Evolutionary conservation across 2,797 vertebrate species (phyloP).

Genomic region (Scyliorhinus canicula): DNA sequence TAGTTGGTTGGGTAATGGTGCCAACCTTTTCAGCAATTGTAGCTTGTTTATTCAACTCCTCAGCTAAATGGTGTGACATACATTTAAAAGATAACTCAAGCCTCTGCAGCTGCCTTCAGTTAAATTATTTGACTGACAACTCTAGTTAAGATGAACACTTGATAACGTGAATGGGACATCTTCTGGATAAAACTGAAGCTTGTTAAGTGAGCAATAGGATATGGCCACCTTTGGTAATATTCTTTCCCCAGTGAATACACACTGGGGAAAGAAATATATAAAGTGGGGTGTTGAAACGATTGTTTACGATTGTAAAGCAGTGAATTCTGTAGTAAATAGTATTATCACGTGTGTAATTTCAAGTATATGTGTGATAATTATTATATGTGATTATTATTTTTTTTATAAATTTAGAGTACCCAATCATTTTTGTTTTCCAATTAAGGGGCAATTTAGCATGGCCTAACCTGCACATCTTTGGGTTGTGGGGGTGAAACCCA

Average conservation of each 20-base stretch:
- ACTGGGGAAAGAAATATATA: not conserved
- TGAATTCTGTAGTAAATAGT: not conserved
- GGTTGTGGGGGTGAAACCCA: no score
- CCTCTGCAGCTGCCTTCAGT: not conserved
- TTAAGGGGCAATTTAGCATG: no score
- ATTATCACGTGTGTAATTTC: not conserved
- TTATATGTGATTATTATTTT: not conserved
- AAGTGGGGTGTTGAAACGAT: not conserved
- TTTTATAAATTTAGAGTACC: no score
- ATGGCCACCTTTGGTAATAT: not conserved
- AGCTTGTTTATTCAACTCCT: not conserved
- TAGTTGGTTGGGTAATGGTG: not conserved
- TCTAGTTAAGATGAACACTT: not conserved
- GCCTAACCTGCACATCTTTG: no score
- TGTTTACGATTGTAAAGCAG: not conserved
- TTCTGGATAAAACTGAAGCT: not conserved
- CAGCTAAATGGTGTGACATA: not conserved
- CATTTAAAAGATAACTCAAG: not conserved
- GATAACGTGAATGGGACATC: not conserved
- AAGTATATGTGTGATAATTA: not conserved
- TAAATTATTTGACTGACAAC: not conserved
- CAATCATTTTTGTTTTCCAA: no score
- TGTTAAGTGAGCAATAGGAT: not conserved
- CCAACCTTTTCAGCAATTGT: not conserved
- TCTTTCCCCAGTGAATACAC: no score